phyloP scores from a whole-genome alignment of 1,140 invertebrate genomes.

The Ceratosolen fusciceps region DNA sequence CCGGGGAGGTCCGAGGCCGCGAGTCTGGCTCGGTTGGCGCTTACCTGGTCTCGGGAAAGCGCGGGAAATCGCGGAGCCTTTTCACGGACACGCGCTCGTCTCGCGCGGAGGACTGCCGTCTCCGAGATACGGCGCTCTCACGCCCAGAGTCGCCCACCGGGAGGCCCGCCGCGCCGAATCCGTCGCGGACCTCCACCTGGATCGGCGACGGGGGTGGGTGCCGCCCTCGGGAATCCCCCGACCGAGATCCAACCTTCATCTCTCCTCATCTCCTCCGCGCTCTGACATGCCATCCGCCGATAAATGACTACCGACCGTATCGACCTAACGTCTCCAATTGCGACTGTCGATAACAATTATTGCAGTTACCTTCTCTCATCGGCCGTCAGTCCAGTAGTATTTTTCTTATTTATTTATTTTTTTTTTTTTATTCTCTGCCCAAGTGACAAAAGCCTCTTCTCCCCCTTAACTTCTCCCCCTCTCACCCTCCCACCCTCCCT shows the following conservation, averaged over 20 bases:
- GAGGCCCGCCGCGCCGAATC: conserved; percentile 20
- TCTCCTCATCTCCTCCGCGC: too few species aligned
- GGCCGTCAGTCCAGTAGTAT: too few species aligned
- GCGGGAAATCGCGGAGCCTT: neutral
- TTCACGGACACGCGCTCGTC: conserved; percentile 23
- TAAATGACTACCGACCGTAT: too few species aligned
- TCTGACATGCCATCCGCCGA: neutral
- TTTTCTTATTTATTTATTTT: too few species aligned
- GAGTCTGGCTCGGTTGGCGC: neutral
- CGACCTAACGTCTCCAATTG: too few species aligned
- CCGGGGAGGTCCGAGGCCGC: neutral
- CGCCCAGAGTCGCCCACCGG: neutral
- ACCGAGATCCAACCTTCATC: too few species aligned
- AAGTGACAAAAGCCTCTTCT: too few species aligned
- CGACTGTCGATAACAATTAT: too few species aligned
- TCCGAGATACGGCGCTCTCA: neutral
- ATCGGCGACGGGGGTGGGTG: neutral
- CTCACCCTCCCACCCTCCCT: too few species aligned
- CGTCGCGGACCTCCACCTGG: neutral
- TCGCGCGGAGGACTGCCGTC: conserved; percentile 10
- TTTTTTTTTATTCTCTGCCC: too few species aligned
- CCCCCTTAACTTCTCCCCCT: too few species aligned
- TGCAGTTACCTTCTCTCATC: too few species aligned
- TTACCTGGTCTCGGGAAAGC: neutral
- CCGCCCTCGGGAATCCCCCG: neutral